These are phyloP conservation scores for Amiota communis DNA, from an alignment of 2,888 invertebrate genomes.

Conservation along the genomic window DNA sequence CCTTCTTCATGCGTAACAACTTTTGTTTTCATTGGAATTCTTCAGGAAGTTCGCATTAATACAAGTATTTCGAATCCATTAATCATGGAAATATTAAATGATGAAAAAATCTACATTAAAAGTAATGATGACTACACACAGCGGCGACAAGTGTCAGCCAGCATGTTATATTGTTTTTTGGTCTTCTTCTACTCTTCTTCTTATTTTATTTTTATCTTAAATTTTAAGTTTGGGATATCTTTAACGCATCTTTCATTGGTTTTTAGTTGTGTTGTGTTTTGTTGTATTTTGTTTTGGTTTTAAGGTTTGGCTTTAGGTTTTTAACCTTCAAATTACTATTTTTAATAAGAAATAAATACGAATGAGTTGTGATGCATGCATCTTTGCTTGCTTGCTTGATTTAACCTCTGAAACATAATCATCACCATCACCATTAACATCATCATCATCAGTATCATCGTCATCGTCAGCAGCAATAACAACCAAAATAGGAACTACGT, in stretches of 20 bases:
- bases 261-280: neutral
- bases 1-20: neutral
- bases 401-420: slow-evolving; percentile 4
- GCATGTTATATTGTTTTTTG: too few species aligned
- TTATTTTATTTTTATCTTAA: too few species aligned
- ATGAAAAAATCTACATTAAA: neutral
- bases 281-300: slow-evolving; percentile 7
- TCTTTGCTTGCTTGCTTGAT: slow-evolving; percentile 39
- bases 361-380: slow-evolving; percentile 34
- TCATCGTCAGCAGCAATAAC: slow-evolving; percentile 8
- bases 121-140: neutral
- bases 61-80: slow-evolving; percentile 20
- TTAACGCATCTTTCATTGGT: too few species aligned
- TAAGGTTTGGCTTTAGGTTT: slow-evolving; percentile 42
- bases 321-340: slow-evolving; percentile 54
- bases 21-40: neutral
- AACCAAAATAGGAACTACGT: neutral
- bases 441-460: neutral
- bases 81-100: neutral
- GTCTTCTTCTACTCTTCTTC: too few species aligned
- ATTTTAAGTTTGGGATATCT: too few species aligned
- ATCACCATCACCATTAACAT: neutral
- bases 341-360: slow-evolving; percentile 13
- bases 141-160: neutral
- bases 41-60: neutral